phyloP scores from a whole-genome alignment of 2,113 vertebrate species.

The Uria lomvia region DNA sequence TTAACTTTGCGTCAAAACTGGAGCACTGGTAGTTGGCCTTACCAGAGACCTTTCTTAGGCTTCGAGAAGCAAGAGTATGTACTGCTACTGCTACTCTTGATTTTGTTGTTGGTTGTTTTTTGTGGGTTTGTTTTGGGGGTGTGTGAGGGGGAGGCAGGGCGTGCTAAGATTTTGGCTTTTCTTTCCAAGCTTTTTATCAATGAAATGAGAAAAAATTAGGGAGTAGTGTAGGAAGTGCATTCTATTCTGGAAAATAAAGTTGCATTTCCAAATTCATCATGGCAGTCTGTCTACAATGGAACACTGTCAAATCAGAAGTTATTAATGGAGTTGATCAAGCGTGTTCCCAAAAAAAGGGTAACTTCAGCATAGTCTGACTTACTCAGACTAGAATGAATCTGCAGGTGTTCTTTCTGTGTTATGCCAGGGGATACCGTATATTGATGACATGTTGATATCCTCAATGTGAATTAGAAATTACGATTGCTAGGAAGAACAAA shows the following conservation, averaged over 20 bases:
- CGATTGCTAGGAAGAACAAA: fast-evolving
- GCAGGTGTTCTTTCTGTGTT: neutral
- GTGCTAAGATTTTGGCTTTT: neutral
- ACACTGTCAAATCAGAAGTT: neutral
- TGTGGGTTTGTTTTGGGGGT: neutral
- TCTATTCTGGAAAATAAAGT: neutral
- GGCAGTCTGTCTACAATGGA: neutral
- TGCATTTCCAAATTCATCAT: fast-evolving
- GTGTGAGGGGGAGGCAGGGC: neutral
- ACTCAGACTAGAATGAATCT: neutral
- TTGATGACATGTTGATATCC: neutral
- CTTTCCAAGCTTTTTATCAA: neutral
- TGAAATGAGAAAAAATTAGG: neutral
- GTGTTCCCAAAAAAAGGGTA: neutral
- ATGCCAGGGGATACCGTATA: neutral
- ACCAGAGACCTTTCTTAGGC: neutral
- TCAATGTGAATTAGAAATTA: neutral
- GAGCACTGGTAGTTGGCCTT: neutral
- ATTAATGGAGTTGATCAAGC: neutral
- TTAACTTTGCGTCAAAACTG: neutral
- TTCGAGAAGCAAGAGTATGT: neutral
- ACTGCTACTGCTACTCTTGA: neutral
- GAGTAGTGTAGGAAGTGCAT: neutral
- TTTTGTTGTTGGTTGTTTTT: neutral
- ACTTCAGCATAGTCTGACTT: neutral